phyloP scores from a whole-genome alignment of 2,113 vertebrate genomes.

The Burhinus oedicnemus region DNA sequence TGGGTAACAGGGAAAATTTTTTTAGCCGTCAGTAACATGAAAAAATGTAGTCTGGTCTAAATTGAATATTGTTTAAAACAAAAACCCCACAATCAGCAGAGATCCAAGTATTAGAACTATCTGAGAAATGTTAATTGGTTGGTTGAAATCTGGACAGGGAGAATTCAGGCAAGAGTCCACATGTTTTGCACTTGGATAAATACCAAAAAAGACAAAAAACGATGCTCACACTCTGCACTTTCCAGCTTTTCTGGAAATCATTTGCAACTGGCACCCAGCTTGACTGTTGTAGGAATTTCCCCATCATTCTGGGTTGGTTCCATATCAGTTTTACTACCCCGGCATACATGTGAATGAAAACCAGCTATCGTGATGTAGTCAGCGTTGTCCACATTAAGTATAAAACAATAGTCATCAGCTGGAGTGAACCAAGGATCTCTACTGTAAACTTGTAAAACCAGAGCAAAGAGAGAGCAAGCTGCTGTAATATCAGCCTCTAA shows the following conservation, averaged over 20 bases:
- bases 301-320: slow-evolving; percentile 12
- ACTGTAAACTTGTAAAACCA: background rate
- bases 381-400: background rate
- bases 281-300: slow-evolving; percentile 54
- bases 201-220: slow-evolving; percentile 32
- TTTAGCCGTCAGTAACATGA: background rate
- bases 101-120: slow-evolving; percentile 45
- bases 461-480: background rate
- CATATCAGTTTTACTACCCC: slow-evolving; percentile 3
- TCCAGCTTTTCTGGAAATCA: slow-evolving; percentile 56
- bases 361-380: slow-evolving; percentile 5
- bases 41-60: slow-evolving; percentile 10
- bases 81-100: background rate
- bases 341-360: background rate
- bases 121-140: slow-evolving; percentile 46
- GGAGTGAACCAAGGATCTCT: background rate
- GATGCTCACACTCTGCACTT: background rate
- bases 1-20: background rate
- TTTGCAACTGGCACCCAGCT: slow-evolving; percentile 40
- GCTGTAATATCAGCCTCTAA: background rate
- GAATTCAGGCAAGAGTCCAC: slow-evolving; percentile 17
- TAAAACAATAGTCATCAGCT: background rate
- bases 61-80: background rate
- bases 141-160: slow-evolving; percentile 31
- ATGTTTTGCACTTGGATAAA: slow-evolving; percentile 55